Conservation (phyloP, 2,888 invertebrate species). For the Drosophila atripex region DNA sequence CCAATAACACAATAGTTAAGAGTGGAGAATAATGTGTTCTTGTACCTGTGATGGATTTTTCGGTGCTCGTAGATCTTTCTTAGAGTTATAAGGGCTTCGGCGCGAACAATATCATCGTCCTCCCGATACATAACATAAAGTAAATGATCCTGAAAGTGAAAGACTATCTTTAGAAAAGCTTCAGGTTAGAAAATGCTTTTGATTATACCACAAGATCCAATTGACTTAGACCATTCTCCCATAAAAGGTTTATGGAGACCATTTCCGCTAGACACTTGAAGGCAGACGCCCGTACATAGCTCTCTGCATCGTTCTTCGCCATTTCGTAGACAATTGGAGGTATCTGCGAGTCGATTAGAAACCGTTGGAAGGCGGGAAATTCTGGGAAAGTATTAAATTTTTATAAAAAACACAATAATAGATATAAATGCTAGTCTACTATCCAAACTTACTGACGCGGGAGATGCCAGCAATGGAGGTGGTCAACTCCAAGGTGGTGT, state of each 20-base stretch:
- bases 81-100: conserved; percentile 88
- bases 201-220: conserved; percentile 87
- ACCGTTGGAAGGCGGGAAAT: conserved; percentile 90
- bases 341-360: conserved; percentile 87
- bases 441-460: conserved; percentile 89
- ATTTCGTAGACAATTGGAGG: conserved; percentile 88
- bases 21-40: conserved; percentile 86
- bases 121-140: conserved; percentile 87
- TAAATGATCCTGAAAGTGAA: conserved; percentile 83
- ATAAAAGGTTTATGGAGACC: conserved; percentile 87
- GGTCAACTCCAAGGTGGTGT: conserved; percentile 90
- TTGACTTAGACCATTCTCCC: conserved; percentile 87
- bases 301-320: conserved; percentile 88
- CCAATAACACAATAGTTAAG: conserved; percentile 88
- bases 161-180: neutral
- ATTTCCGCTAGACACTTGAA: conserved; percentile 89
- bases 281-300: conserved; percentile 91
- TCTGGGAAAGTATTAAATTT: conserved; percentile 84
- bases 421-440: conserved; percentile 59
- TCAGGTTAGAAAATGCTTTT: conserved; percentile 41
- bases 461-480: conserved; percentile 89
- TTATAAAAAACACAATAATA: neutral
- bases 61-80: conserved; percentile 88
- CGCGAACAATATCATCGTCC: conserved; percentile 91
- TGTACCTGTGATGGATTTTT: conserved; percentile 85